Percentiles rank a stretch among this genome's conserved stretches.
Evolutionary conservation across 2,113 vertebrate species (phyloP).

Genomic region (Prietella phreatophila): DNA sequence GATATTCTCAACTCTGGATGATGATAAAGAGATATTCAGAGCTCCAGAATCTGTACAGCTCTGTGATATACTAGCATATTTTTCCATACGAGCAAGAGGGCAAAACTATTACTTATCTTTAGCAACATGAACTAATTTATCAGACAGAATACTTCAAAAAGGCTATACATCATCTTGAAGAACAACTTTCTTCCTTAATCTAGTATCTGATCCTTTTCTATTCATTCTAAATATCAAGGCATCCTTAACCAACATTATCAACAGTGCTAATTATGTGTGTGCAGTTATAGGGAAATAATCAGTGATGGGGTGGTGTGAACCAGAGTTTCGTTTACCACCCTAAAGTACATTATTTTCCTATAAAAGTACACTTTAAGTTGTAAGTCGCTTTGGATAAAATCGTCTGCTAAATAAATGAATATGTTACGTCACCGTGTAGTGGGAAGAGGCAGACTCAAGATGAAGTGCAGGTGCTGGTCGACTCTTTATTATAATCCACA

Average conservation of each 20-base stretch:
- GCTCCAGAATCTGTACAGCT: not conserved
- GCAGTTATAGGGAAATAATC: not conserved
- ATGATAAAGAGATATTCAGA: slow-evolving; percentile 32
- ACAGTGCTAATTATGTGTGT: not conserved
- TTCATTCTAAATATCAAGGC: not conserved
- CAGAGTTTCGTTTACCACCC: not conserved
- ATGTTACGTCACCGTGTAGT: no score
- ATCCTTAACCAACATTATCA: not conserved
- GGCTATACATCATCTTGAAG: slow-evolving; percentile 41
- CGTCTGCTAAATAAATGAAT: no score
- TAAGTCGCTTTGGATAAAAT: no score
- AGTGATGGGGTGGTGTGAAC: not conserved
- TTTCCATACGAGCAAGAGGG: not conserved
- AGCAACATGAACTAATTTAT: slow-evolving; percentile 16
- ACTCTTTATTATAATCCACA: no score
- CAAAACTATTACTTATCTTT: slow-evolving; percentile 30
- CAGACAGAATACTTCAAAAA: slow-evolving; percentile 48
- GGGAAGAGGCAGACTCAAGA: no score
- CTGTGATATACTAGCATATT: slow-evolving; percentile 4
- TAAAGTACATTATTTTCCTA: not conserved
- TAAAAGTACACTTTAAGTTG: not conserved
- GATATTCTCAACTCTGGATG: slow-evolving; percentile 31
- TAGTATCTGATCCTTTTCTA: not conserved
- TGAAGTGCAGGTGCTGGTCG: no score
- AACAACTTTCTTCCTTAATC: not conserved